phyloP scores from a whole-genome alignment of 2,888 invertebrate species.

The Polietes domitor region DNA sequence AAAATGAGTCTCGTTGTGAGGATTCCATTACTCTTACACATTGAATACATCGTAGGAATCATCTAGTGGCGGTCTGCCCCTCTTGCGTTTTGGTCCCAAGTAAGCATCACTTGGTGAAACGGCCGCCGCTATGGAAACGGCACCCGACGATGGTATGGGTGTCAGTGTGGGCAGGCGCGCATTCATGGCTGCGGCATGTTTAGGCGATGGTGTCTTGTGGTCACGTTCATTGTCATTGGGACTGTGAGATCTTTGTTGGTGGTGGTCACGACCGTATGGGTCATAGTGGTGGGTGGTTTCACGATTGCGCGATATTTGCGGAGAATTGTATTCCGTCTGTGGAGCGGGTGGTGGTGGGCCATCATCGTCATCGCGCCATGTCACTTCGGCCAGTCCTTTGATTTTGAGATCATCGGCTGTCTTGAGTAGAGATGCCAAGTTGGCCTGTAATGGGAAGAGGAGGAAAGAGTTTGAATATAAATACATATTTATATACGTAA shows the following conservation, averaged over 20 bases:
- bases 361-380: conserved; percentile 87
- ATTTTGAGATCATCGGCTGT: conserved; percentile 96
- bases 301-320: conserved; percentile 70
- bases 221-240: conserved; percentile 64
- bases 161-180: conserved; percentile 76
- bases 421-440: conserved; percentile 92
- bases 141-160: conserved; percentile 73
- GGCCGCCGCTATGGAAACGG: conserved; percentile 62
- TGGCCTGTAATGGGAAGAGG: conserved; percentile 83
- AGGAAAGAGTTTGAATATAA: not conserved
- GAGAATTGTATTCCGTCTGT: conserved; percentile 75
- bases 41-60: conserved; percentile 81
- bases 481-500: too few species aligned
- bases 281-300: conserved; percentile 69
- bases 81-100: conserved; percentile 83
- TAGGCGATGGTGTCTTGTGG: conserved; percentile 62
- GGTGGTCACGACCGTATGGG: conserved; percentile 59
- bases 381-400: conserved; percentile 94
- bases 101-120: conserved; percentile 73
- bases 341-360: conserved; percentile 74
- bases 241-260: conserved; percentile 54
- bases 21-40: conserved; percentile 75
- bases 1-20: not conserved
- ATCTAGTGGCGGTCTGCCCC: conserved; percentile 86
- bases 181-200: conserved; percentile 33